A percentile compares a stretch with the other conserved stretches of the same genome.
These are phyloP conservation scores for Melanotaenia nigrans DNA, from an alignment of 2,797 vertebrate genomes.

Conservation along the genomic window DNA sequence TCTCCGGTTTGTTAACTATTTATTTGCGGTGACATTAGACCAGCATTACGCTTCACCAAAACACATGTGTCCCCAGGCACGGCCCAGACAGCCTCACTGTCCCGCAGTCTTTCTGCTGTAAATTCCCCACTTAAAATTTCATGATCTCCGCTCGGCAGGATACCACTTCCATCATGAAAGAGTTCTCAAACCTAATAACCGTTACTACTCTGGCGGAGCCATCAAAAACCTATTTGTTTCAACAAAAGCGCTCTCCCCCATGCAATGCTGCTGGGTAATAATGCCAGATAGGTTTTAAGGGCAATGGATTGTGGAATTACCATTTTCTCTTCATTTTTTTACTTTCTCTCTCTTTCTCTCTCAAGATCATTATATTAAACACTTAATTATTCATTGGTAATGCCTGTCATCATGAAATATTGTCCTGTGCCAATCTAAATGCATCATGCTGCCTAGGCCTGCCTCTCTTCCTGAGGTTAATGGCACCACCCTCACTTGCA, in stretches of 20 bases:
- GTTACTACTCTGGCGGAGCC: slow-evolving; percentile 82
- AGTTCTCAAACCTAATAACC: slow-evolving; percentile 88
- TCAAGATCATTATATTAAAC: slow-evolving; percentile 92
- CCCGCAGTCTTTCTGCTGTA: slow-evolving; percentile 83
- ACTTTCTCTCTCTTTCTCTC: slow-evolving; percentile 53
- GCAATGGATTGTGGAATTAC: slow-evolving; percentile 91
- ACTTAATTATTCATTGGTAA: slow-evolving; percentile 98
- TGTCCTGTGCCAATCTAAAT: slow-evolving; percentile 88
- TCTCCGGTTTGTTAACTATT: slow-evolving; percentile 88
- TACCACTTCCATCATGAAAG: slow-evolving; percentile 86
- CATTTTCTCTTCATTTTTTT: slow-evolving; percentile 83
- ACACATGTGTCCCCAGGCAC: slow-evolving; percentile 83
- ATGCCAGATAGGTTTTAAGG: slow-evolving; percentile 86
- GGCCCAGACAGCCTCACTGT: slow-evolving; percentile 77
- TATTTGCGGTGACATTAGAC: slow-evolving; percentile 85
- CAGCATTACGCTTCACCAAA: slow-evolving; percentile 81
- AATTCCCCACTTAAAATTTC: slow-evolving; percentile 94
- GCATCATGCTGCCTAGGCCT: slow-evolving; percentile 82
- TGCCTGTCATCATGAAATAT: slow-evolving; percentile 93
- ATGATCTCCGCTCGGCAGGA: slow-evolving; percentile 91
- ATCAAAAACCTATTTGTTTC: slow-evolving; percentile 88
- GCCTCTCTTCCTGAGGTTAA: slow-evolving; percentile 91
- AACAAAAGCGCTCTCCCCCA: slow-evolving; percentile 77
- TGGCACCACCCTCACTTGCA: slow-evolving; percentile 84
- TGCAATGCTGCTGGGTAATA: slow-evolving; percentile 83